Base-by-base conservation (phyloP, 2,113 vertebrate genomes). In the Sinocyclocheilus maitianheensis region DNA sequence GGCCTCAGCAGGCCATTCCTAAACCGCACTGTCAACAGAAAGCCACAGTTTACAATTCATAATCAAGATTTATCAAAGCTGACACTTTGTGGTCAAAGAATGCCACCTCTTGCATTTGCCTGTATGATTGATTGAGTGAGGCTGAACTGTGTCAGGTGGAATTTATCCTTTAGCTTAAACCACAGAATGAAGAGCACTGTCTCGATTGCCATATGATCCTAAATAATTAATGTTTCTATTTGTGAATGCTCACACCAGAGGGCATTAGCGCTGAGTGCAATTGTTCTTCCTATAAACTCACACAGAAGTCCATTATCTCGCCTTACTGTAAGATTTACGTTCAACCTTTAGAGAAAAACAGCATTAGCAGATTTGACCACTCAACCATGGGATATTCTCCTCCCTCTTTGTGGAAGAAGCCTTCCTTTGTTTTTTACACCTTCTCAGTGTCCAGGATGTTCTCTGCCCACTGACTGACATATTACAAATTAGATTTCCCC, bases 61-160 rank as follows among this genome's bases (percentile, higher is more conserved):
- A 87, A 90, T 91, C 89, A 90, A 89, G 67, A 53, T 91, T 92
- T 90, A 91, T 90, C 79, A 83, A 89, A 89, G 55, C 89, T 91
- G 92, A 90, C 91, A 91, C 88, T 86, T 88, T 89, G 90, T 84
- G 83, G 88, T 90, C 90, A 88, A 89, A 89, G 87, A 85, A 84
- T 91, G 87, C 88, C 65, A 86, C 90, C 89, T 88, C 20, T 46
- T 84, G 89, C 90, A 90, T 93, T 90, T 86, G 88, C 83, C 83
- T 51, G 11, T 26, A 37, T 93, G 93, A 94, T 90, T 91, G 89
- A 93, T 91, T n/a, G 86, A 71, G 83, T 78, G 82, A 77, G 55
- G 55, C 51, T 86, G 85, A 85, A 71, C 55, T 65, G 24, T 85
- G 46, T 80, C 80, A 82, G 67, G 69, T 87, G 82, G 26, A 90